Conservation (phyloP, 2,113 vertebrate genomes). For the Antennarius striatus region DNA sequence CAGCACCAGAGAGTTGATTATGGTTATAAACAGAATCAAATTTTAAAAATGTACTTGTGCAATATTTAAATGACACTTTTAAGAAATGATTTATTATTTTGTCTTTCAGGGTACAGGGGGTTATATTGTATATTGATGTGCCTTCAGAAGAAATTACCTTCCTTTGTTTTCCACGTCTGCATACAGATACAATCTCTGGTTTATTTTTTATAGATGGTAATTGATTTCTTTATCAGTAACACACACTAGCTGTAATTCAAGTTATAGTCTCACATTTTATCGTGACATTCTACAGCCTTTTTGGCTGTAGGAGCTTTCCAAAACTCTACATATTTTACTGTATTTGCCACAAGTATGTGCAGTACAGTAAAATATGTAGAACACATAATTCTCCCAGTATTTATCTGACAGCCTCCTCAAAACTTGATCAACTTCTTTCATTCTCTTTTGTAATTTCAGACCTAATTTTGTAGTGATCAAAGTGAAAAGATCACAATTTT, state of each 20-base stretch:
- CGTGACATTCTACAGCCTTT: conserved; percentile 27
- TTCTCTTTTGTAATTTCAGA: conserved; percentile 46
- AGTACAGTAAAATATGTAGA: no score
- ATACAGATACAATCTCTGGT: conserved; percentile 23
- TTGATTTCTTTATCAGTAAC: conserved; percentile 33
- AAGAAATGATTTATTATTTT: conserved; percentile 13
- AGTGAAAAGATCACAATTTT: conserved; percentile 61
- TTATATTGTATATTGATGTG: conserved; percentile 62
- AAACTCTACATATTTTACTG: no score
- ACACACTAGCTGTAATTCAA: conserved; percentile 50
- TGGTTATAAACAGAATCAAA: conserved; percentile 24
- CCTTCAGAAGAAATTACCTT: conserved; percentile 67
- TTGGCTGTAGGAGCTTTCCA: no score
- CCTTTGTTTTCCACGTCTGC: conserved; percentile 26
- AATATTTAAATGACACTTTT: conserved; percentile 59
- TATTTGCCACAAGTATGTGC: no score
- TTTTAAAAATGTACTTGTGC: conserved; percentile 61
- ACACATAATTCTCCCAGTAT: no score
- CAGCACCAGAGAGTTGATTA: conserved; percentile 18
- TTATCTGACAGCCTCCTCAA: no score
- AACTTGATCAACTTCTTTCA: conserved; percentile 41
- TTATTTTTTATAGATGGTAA: conserved; percentile 28
- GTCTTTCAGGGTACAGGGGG: conserved; percentile 35
- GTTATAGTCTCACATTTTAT: conserved; percentile 36
- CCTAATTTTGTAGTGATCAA: conserved; percentile 60